These are phyloP conservation scores for Cosmia pyralina DNA, from an alignment of 2,888 invertebrate genomes.

Conservation along the genomic window DNA sequence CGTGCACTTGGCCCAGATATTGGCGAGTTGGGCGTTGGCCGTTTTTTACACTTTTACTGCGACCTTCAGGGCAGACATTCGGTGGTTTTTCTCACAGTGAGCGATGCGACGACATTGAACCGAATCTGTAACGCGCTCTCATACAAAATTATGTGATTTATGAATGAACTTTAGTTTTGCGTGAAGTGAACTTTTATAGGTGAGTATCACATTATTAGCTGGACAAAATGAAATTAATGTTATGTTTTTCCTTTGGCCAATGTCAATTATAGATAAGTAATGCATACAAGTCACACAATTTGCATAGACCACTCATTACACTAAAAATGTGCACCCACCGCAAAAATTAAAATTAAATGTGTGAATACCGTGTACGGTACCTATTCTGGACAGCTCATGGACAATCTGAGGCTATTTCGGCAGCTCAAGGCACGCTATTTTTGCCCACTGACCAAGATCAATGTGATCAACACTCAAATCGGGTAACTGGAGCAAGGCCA, in stretches of 20 bases:
- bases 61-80: slow-evolving; percentile 72
- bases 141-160: slow-evolving; percentile 29
- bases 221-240: background rate
- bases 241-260: background rate
- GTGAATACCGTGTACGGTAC: background rate
- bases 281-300: slow-evolving; percentile 12
- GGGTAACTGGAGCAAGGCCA: slow-evolving; percentile 62
- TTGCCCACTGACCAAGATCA: slow-evolving; percentile 52
- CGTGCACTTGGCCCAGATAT: slow-evolving; percentile 75
- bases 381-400: slow-evolving; percentile 38
- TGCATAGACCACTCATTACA: slow-evolving; percentile 27
- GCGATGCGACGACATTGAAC: slow-evolving; percentile 72
- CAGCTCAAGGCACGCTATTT: slow-evolving; percentile 52
- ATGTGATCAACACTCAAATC: slow-evolving; percentile 45
- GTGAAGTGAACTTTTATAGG: background rate
- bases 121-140: slow-evolving; percentile 58
- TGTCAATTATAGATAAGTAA: slow-evolving; percentile 17
- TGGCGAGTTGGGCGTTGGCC: slow-evolving; percentile 65
- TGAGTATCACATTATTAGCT: background rate
- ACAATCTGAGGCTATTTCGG: slow-evolving; percentile 49
- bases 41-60: slow-evolving; percentile 82
- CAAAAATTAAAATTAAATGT: background rate
- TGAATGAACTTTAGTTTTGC: background rate
- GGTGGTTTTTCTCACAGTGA: slow-evolving; percentile 73
- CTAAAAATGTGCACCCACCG: slow-evolving; percentile 21